Evolutionary conservation across 2,797 vertebrate species (phyloP).

Genomic region (Psittacula echo): DNA sequence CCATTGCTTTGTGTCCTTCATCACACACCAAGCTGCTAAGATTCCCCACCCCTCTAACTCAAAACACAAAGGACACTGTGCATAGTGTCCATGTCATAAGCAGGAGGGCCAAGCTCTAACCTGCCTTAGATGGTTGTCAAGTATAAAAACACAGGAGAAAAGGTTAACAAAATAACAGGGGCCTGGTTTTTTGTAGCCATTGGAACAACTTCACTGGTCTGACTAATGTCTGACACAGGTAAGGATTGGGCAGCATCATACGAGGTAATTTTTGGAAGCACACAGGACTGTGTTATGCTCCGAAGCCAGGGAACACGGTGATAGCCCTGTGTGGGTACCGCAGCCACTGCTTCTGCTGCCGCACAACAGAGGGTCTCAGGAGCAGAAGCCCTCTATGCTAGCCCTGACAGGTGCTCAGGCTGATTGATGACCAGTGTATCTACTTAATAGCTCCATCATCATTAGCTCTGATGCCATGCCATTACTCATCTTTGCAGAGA

Average conservation of each 20-base stretch:
- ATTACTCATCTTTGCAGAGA: not conserved
- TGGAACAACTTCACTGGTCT: not conserved
- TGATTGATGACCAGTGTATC: not conserved
- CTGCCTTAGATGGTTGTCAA: not conserved
- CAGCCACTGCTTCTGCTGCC: not conserved
- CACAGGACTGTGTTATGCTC: not conserved
- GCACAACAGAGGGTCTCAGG: not conserved
- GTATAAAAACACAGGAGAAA: not conserved
- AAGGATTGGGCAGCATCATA: not conserved
- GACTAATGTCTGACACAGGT: not conserved
- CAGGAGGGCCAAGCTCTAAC: not conserved
- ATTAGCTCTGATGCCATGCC: not conserved
- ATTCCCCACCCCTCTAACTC: not conserved
- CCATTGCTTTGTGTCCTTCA: not conserved
- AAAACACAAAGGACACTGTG: rapidly evolving
- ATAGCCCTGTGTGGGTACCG: rapidly evolving
- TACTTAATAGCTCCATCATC: not conserved
- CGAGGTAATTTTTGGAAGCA: not conserved
- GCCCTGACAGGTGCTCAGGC: not conserved
- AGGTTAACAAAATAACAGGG: not conserved
- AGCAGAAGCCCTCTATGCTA: not conserved
- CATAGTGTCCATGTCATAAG: rapidly evolving
- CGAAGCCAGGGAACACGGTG: rapidly evolving
- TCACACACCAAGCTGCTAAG: not conserved
- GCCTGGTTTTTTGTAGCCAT: not conserved